Conservation (phyloP, 2,797 vertebrate genomes). For the Clangula hyemalis region DNA sequence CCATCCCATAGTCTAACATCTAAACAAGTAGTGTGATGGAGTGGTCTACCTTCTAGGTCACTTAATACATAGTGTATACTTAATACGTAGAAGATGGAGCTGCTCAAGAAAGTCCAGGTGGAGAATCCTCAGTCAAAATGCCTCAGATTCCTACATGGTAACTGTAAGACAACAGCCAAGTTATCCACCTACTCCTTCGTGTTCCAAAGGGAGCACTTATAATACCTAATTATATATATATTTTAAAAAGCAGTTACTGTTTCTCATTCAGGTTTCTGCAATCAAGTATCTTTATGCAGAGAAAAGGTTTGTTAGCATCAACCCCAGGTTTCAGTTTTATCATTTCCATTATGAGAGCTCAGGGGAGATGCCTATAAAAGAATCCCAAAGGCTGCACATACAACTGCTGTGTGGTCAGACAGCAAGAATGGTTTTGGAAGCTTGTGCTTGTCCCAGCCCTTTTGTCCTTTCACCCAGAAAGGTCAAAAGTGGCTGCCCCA, state of each 20-base stretch:
- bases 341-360: neutral
- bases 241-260: neutral
- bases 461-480: conserved; percentile 4
- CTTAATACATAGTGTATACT: neutral
- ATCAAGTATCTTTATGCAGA: neutral
- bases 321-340: neutral
- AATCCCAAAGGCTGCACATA: neutral
- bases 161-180: neutral
- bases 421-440: neutral
- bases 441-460: neutral
- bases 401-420: neutral
- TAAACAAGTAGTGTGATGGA: neutral
- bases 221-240: neutral
- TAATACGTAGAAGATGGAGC: neutral
- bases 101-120: neutral
- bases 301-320: fast-evolving
- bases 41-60: neutral
- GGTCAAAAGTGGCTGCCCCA: neutral
- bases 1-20: neutral
- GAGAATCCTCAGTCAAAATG: neutral
- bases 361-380: neutral
- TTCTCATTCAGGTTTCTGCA: neutral
- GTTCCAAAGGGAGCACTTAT: neutral
- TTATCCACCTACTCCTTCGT: neutral
- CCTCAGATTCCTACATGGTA: neutral